phyloP scores from a whole-genome alignment of 2,888 invertebrate species.

The Ornithoptera alexandrae region DNA sequence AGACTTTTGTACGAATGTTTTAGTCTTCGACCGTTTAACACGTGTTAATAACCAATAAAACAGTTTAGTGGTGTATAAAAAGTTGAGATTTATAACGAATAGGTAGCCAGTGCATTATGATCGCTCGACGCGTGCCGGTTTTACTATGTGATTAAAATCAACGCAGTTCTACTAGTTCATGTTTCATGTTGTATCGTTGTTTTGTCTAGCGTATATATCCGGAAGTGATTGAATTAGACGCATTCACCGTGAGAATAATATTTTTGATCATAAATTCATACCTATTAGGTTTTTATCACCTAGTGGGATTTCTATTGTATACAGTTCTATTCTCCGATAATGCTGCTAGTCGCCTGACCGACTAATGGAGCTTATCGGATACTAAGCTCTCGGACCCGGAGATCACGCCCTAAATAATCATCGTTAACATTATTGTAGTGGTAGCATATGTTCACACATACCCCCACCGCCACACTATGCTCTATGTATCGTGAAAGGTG shows the following conservation, averaged over 20 bases:
- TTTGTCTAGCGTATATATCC: conserved; percentile 32
- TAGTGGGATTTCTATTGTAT: too few relatives aligned
- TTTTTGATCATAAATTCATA: not conserved
- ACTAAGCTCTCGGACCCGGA: too few relatives aligned
- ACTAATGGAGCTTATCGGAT: too few relatives aligned
- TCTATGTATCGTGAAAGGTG: too few relatives aligned
- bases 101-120: conserved; percentile 63
- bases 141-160: conserved; percentile 49
- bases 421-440: too few relatives aligned
- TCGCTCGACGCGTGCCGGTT: conserved; percentile 58
- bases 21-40: conserved; percentile 72
- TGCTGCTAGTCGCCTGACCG: too few relatives aligned
- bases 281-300: not conserved
- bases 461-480: too few relatives aligned
- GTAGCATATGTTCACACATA: too few relatives aligned
- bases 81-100: conserved; percentile 76
- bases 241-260: not conserved
- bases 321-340: too few relatives aligned
- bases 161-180: conserved; percentile 40
- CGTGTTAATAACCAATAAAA: conserved; percentile 80
- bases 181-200: conserved; percentile 38
- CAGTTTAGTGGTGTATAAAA: conserved; percentile 77
- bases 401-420: too few relatives aligned
- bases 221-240: conserved; percentile 31
- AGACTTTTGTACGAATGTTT: conserved; percentile 74